Evolutionary conservation across 2,888 invertebrate genomes (phyloP).

Genomic region (Halictus ligatus): DNA sequence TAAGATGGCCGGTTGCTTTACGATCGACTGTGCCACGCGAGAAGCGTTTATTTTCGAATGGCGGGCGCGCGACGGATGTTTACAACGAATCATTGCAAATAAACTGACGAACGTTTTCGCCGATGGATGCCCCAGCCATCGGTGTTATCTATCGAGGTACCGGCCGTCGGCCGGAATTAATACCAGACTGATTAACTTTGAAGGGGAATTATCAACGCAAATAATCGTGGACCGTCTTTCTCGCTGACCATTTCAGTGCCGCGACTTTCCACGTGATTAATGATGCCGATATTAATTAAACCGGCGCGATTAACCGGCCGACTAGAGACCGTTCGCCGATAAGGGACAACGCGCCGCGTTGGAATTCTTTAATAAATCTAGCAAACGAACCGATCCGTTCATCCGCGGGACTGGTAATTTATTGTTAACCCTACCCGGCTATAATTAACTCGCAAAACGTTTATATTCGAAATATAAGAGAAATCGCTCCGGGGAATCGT

Average conservation of each 20-base stretch:
- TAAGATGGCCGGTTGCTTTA: slow-evolving; percentile 13
- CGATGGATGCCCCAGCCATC: background rate
- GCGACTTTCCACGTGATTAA: background rate
- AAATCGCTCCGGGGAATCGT: background rate
- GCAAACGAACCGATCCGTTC: background rate
- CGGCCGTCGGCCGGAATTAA: background rate
- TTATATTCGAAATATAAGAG: background rate
- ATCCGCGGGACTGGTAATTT: background rate
- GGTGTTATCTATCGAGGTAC: background rate
- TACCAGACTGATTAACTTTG: background rate
- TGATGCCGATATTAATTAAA: slow-evolving; percentile 20
- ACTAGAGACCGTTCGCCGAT: background rate
- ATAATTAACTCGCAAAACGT: slow-evolving; percentile 30
- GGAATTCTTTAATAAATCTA: slow-evolving; percentile 15
- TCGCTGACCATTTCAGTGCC: background rate
- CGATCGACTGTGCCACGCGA: slow-evolving; percentile 8
- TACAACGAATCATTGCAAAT: background rate
- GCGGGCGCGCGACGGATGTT: background rate
- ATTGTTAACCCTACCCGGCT: slow-evolving; percentile 14
- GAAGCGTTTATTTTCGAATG: slow-evolving; percentile 22
- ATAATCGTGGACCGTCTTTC: background rate
- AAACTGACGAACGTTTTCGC: background rate
- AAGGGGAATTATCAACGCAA: background rate
- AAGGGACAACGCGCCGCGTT: background rate
- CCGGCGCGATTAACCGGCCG: slow-evolving; percentile 11